phyloP scores from a whole-genome alignment of 2,113 vertebrate species.

The Motacilla alba region DNA sequence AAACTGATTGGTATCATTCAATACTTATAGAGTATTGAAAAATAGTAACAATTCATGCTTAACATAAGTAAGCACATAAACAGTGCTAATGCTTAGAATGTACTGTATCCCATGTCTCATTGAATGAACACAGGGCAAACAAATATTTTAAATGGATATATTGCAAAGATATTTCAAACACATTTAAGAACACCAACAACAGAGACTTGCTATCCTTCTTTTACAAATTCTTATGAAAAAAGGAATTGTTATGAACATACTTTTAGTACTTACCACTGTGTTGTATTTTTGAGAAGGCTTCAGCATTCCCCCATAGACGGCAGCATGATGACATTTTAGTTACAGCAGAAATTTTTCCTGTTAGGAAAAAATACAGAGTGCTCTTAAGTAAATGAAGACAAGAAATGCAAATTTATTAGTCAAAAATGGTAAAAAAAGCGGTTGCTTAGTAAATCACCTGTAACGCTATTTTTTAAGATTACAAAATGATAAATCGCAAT shows the following conservation, averaged over 20 bases:
- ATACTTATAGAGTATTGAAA: not conserved
- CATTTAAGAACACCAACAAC: not conserved
- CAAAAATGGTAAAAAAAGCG: not conserved
- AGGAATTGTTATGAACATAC: not conserved
- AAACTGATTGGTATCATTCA: not conserved
- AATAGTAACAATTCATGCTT: not conserved
- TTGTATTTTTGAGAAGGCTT: not conserved
- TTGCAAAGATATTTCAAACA: not conserved
- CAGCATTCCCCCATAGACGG: not conserved
- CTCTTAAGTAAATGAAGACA: not conserved
- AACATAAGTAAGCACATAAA: not conserved
- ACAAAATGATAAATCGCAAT: not conserved
- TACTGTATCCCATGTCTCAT: not conserved
- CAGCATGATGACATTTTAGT: not conserved
- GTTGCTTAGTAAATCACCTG: not conserved
- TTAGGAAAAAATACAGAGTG: not conserved
- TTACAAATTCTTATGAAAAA: not conserved
- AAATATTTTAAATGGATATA: not conserved
- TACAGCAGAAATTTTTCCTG: not conserved
- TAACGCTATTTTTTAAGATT: not conserved
- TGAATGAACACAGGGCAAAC: not conserved
- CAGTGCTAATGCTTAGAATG: not conserved
- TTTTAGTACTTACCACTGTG: constrained; percentile 28
- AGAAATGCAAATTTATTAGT: not conserved
- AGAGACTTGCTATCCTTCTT: not conserved